Evolutionary conservation across 1,140 invertebrate genomes (phyloP), one percentile per base, ranked within the genome.

Genomic region (Zaprionus vittiger): DNA sequence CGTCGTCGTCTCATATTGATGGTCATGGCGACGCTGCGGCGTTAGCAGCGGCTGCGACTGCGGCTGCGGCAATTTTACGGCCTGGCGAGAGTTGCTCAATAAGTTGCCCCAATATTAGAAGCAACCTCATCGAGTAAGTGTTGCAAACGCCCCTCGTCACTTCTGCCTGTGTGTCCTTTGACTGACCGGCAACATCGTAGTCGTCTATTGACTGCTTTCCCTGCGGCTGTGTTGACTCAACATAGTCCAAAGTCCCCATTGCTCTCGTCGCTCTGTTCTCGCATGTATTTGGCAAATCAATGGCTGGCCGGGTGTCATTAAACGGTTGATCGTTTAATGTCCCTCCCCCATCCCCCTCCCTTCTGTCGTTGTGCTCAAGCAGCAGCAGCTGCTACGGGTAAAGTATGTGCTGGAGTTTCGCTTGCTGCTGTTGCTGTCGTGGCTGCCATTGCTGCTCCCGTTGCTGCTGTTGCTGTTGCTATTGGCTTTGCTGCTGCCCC

Each of bases 251-350:
- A 61, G 66, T 55, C 22, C 54, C 37, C 37, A 38, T 14, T n/a
- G 20, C 44, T 59, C 61, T 49, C 67, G 54, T 41, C 64, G 62
- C 67, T n/a, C 60, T 37, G 70, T 63, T 66, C 34, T 78, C 59
- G 68, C 80, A 83, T 80, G 80, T 83, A 74, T 90, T 90, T 90
- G 85, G 79, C 85, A 82, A 82, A 85, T 90, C 85, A 90, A 90
- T 90, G 85, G 68, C 79, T 85, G 82, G 76, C 86, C 85, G 86
- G 82, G 86, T 90, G 85, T 85, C 85, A 90, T 90, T 90, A 90
- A 90, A 90, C 83, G 85, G 65, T 89, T 90, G 85, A 90, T 82
- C 85, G 85, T 90, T 90, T 90, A 90, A 90, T 90, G 85, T 67
- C 67, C 72, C 71, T 37, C 20, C 52, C 56, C 73, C 62, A 38